phyloP scores from a whole-genome alignment of 1,140 invertebrate species.

The Calephelis virginiensis region DNA sequence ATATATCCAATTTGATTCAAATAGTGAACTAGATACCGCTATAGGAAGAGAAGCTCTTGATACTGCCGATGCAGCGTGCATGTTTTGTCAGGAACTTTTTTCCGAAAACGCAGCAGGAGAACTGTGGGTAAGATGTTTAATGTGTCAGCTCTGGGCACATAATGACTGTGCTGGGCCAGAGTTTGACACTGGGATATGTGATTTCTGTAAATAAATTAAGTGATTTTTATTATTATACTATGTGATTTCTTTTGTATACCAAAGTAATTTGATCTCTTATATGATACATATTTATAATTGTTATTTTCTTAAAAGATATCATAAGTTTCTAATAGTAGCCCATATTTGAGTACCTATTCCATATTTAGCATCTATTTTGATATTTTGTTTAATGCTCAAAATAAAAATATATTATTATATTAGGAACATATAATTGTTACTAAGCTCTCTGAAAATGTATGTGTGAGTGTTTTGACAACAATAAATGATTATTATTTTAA shows the following conservation, averaged over 20 bases:
- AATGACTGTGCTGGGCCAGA: no score
- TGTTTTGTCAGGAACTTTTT: conserved; percentile 30
- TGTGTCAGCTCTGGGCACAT: no score
- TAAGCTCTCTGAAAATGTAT: no score
- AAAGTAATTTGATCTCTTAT: conserved; percentile 20
- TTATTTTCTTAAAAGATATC: conserved; percentile 13
- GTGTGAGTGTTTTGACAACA: no score
- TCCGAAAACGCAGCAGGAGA: conserved; percentile 28
- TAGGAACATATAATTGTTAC: conserved; percentile 21
- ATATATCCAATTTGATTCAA: conserved; percentile 20
- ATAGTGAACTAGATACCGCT: conserved; percentile 24
- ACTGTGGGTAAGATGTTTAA: conserved; percentile 32
- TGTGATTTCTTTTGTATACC: conserved; percentile 22
- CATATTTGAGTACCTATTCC: no score
- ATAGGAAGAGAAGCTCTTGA: conserved; percentile 19
- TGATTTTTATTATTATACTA: background rate
- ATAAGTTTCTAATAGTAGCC: background rate
- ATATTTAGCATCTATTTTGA: no score
- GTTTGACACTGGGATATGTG: conserved; percentile 25
- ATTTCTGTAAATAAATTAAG: conserved; percentile 30
- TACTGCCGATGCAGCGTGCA: conserved; percentile 33
- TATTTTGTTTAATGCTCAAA: conserved; percentile 27
- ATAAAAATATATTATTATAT: conserved; percentile 27
- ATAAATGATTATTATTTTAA: conserved; percentile 17
- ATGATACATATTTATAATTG: conserved; percentile 29